Evolutionary conservation across 2,797 vertebrate genomes (phyloP), one percentile per base, ranked within the genome.

Genomic region (Remorina albescens): DNA sequence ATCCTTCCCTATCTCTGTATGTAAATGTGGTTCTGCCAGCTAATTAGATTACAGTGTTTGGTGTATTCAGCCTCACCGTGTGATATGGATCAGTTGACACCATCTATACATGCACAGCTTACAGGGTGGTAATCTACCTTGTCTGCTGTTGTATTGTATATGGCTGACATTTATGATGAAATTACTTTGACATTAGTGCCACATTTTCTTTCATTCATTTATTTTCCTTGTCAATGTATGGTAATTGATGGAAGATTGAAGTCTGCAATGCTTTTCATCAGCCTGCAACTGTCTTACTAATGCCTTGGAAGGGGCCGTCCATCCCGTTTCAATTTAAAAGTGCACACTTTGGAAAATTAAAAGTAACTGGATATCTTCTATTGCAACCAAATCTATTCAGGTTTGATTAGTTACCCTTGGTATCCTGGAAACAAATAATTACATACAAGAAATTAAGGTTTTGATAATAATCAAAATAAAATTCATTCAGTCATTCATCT

Each of bases 1-100:
- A 56, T 54, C 69, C 47, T 47, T 60, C 25, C 19, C 25, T n/a
- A 11, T 69, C 15, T 26, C 8, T 7, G 26, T 34, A 36, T 58
- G 21, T 36, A 19, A 42, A 10, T 30, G 15, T 42, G 39, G 56
- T 65, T 79, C n/a, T 56, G 41, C 39, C 19, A 56, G 49, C 15
- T 68, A 41, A 75, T 65, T 25, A 56, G 44, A 79, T 67, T 23
- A 4, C 61, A 26, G 56, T 78, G 30, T 69, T 32, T 46, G 44
- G 55, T 75, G 71, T 53, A 68, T 70, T 71, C 57, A 49, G 50
- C n/a, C 23, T 56, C 26, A 51, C 59, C 12, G 42, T 54, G 46
- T 39, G 55, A 76, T 70, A 42, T 11, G 37, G 5, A 78, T 59
- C 26, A 74, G 39, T 8, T 37, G 47, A 78, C 28, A 55, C 41